phyloP scores from a whole-genome alignment of 2,888 invertebrate genomes.

The Pocota personata region DNA sequence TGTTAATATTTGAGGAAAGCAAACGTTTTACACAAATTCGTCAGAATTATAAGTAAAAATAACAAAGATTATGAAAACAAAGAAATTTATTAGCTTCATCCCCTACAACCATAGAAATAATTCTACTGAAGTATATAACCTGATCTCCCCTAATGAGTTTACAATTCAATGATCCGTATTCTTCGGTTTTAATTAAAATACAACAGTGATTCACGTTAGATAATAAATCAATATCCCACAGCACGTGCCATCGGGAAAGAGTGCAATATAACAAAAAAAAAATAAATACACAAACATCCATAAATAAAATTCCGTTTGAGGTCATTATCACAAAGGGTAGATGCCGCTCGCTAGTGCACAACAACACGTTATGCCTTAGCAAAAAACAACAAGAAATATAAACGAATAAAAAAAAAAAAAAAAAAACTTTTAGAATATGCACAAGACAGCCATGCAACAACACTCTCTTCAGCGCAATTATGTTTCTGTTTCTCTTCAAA shows the following conservation, averaged over 20 bases:
- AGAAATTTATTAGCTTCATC: constrained; percentile 27
- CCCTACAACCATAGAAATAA: constrained; percentile 7
- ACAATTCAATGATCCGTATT: constrained; percentile 31
- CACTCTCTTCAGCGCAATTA: constrained; percentile 61
- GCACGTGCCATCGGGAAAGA: constrained; percentile 55
- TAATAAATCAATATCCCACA: constrained; percentile 6
- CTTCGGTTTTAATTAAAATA: constrained; percentile 18
- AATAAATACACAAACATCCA: neutral
- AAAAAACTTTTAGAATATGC: neutral
- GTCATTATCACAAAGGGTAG: constrained; percentile 73
- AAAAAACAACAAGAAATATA: constrained; percentile 2
- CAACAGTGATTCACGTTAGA: constrained; percentile 42
- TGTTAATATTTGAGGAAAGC: too few relatives aligned
- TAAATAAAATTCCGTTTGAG: constrained; percentile 65
- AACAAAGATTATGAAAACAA: neutral
- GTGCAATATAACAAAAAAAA: neutral
- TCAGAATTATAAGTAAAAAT: neutral
- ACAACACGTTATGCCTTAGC: neutral
- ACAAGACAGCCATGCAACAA: constrained; percentile 20
- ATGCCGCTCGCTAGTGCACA: constrained; percentile 20
- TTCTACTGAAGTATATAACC: constrained; percentile 10
- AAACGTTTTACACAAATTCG: neutral
- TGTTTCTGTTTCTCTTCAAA: constrained; percentile 50
- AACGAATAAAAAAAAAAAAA: neutral
- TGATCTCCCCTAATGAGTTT: neutral